A percentile compares a stretch with the other conserved stretches of the same genome.
phyloP scores from a whole-genome alignment of 1,140 invertebrate genomes.

The Philotrypesis tridentata region DNA sequence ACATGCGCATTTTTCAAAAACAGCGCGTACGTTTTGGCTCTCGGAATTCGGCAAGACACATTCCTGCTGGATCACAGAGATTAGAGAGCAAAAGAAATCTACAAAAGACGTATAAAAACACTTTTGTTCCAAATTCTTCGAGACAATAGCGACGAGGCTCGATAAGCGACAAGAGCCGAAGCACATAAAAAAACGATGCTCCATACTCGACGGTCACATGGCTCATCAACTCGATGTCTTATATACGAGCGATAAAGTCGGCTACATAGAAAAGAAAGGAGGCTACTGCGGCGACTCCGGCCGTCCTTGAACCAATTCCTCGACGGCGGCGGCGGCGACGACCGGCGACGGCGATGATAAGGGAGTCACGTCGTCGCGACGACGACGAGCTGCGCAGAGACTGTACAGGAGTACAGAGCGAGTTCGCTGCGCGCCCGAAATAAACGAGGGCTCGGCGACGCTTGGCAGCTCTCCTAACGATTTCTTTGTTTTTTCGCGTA shows the following conservation, averaged over 20 bases:
- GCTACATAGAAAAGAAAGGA: background rate
- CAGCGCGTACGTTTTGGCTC: too few species aligned
- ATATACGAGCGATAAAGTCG: background rate
- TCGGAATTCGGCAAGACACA: too few species aligned
- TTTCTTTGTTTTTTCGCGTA: constrained; percentile 31
- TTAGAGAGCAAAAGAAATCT: too few species aligned
- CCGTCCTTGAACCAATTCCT: constrained; percentile 46
- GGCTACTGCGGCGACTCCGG: constrained; percentile 44
- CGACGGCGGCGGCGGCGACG: background rate
- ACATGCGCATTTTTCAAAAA: too few species aligned
- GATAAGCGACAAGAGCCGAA: background rate
- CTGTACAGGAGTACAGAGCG: too few species aligned
- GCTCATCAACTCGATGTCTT: too few species aligned
- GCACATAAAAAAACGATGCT: background rate
- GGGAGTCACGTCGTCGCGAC: constrained; percentile 5
- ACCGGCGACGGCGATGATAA: constrained; percentile 29
- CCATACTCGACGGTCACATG: too few species aligned
- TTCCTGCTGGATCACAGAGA: too few species aligned
- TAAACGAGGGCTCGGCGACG: background rate
- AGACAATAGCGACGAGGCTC: too few species aligned
- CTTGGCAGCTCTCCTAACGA: constrained; percentile 33
- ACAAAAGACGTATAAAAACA: too few species aligned
- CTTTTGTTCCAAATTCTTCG: too few species aligned
- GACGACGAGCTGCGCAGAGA: too few species aligned
- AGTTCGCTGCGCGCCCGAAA: background rate